Evolutionary conservation across 2,888 invertebrate genomes (phyloP), one percentile per base, ranked within the genome.

Genomic region (Dicyrtoma fusca): DNA sequence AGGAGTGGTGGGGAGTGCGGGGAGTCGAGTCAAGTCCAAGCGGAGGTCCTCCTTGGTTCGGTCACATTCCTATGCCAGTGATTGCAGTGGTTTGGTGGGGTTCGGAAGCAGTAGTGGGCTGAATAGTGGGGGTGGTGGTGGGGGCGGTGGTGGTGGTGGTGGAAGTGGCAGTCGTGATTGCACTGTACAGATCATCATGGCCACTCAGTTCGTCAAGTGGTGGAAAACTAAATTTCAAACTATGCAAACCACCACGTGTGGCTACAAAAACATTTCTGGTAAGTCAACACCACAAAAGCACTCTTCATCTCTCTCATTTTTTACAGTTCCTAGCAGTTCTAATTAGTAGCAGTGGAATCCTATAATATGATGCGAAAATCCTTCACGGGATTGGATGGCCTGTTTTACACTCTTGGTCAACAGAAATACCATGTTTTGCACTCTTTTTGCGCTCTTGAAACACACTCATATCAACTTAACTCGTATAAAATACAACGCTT

Each of bases 121-220:
- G 25, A 34, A 21, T 71, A 21, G 34, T 26, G 45, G 4, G 49
- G 17, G 23, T 57, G 59, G 57, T 34, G 34, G 34, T 34, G 4
- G 34, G 34, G 8, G 34, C 8, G 8, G 61, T 61, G 61, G 61
- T 61, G 42, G 19, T n/a, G 61, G 44, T 42, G 14, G 34, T 44
- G 23, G 64, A 25, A 49, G 13, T 51, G 45, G 25, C 53, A 21
- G 34, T 17, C 61, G 69, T 69, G 69, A 69, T 59, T 59, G 49
- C 23, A 69, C 49, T 19, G 61, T 57, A 21, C 61, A 47, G 25
- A 59, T 53, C 71, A 71, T 69, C 34, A 80, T 80, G 80, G 77
- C 79, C 74, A 80, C 80, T 72, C 80, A 80, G 73, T 78, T 80
- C 71, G 76, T 79, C 68, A 79, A 78, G 77, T 80, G 80, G 80